These are phyloP conservation scores for Eidolon dupreanum DNA, from an alignment of 2,797 vertebrate genomes.

Conservation along the genomic window DNA sequence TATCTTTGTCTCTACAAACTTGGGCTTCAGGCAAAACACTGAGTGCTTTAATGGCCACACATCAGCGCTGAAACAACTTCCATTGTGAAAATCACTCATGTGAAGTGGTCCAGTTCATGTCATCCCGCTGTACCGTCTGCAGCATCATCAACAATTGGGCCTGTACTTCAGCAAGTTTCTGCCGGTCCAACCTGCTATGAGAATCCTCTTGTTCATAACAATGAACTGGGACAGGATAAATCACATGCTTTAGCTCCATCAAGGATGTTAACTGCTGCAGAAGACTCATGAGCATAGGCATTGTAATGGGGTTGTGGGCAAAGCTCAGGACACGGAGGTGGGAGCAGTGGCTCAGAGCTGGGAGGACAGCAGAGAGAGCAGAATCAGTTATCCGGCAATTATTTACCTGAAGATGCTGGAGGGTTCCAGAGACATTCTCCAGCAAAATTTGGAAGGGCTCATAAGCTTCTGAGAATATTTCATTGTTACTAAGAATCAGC, in stretches of 20 bases:
- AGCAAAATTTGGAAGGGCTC: neutral
- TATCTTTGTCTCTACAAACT: neutral
- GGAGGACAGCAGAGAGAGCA: neutral
- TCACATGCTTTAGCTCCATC: constrained; percentile 5
- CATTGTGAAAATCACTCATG: neutral
- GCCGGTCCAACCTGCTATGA: neutral
- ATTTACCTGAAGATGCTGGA: constrained; percentile 30
- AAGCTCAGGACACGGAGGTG: constrained; percentile 20
- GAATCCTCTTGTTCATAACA: neutral
- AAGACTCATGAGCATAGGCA: neutral
- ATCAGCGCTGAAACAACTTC: neutral
- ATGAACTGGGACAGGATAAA: constrained; percentile 14
- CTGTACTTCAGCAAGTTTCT: constrained; percentile 35
- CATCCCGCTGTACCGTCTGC: neutral
- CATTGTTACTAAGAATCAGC: constrained; percentile 36
- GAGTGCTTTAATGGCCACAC: neutral
- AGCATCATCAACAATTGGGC: neutral
- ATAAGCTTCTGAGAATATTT: neutral
- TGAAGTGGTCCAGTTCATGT: neutral
- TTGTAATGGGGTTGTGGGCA: constrained; percentile 41
- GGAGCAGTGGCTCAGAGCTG: neutral
- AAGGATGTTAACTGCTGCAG: neutral
- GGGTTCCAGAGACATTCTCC: neutral
- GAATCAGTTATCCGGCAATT: neutral
- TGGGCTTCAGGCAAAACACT: neutral